A percentile compares a stretch with the other conserved stretches of the same genome.
These are phyloP conservation scores for Pygmarrhopalites habei DNA, from an alignment of 1,140 invertebrate species.

Conservation along the genomic window DNA sequence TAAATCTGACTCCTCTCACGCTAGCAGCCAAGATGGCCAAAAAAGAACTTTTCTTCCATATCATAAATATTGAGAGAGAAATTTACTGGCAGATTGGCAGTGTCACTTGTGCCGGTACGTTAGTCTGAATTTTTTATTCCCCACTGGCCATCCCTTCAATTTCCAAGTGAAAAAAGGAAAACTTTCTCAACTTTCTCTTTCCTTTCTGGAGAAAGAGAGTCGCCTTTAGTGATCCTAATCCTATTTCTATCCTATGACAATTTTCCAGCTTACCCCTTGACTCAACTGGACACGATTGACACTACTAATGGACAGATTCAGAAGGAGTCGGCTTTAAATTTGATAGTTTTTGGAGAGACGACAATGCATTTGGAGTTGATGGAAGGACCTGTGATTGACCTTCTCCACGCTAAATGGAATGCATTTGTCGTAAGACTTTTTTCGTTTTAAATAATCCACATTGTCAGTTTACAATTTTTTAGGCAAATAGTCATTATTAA, in stretches of 20 bases:
- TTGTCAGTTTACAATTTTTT: too few relatives aligned
- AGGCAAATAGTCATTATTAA: too few relatives aligned
- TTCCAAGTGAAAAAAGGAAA: too few relatives aligned
- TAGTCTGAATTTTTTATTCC: too few relatives aligned
- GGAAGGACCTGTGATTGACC: constrained; percentile 88
- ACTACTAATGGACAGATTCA: constrained; percentile 82
- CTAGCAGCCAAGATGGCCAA: constrained; percentile 86
- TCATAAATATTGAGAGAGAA: constrained; percentile 86
- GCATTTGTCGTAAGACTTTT: too few relatives aligned
- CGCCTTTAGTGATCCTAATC: too few relatives aligned
- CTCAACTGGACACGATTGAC: constrained; percentile 92
- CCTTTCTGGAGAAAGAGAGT: too few relatives aligned
- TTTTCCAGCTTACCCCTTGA: constrained; percentile 94
- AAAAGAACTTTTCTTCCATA: constrained; percentile 92
- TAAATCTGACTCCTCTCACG: constrained; percentile 85
- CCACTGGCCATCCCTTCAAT: too few relatives aligned
- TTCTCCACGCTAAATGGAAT: constrained; percentile 96
- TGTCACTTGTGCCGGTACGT: constrained; percentile 92
- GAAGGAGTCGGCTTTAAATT: constrained; percentile 42
- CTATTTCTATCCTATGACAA: too few relatives aligned
- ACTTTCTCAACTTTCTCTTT: too few relatives aligned
- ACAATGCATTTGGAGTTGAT: constrained; percentile 82
- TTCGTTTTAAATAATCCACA: too few relatives aligned
- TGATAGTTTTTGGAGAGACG: constrained; percentile 94
- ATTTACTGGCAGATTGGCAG: constrained; percentile 93